Evolutionary conservation across 2,113 vertebrate genomes (phyloP).

Genomic region (Narcine bancroftii): DNA sequence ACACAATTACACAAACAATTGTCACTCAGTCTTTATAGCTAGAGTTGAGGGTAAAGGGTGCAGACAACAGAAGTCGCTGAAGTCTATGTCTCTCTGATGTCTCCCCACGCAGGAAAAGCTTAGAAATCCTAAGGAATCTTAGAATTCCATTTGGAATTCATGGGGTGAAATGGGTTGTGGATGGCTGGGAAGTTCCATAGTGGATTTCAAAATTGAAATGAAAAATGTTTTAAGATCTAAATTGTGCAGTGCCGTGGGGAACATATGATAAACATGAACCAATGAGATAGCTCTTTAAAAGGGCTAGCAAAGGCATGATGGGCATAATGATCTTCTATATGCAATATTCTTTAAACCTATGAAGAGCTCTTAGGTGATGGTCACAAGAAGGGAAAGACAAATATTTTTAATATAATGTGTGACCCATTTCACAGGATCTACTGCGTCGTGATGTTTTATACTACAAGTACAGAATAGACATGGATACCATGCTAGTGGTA

Average conservation of each 20-base stretch:
- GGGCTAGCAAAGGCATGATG: not conserved
- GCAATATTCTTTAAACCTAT: not conserved
- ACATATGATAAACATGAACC: not conserved
- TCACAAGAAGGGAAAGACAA: not conserved
- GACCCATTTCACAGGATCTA: slow-evolving; percentile 8
- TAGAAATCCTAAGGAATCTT: not conserved
- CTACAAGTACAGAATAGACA: slow-evolving; percentile 27
- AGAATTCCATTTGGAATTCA: not conserved
- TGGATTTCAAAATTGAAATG: no score
- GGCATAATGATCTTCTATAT: not conserved
- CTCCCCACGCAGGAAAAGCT: no score
- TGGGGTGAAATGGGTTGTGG: not conserved
- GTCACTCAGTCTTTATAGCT: no score
- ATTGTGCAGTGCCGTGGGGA: not conserved
- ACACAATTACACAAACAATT: no score
- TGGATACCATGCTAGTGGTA: not conserved
- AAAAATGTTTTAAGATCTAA: not conserved
- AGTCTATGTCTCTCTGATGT: no score
- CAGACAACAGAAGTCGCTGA: no score
- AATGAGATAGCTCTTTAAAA: not conserved
- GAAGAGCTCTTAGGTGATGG: not conserved
- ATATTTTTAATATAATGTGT: not conserved
- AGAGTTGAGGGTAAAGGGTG: no score
- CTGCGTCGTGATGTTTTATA: slow-evolving; percentile 2
- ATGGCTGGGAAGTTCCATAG: not conserved